Percentiles rank a stretch among this genome's conserved stretches.
These are phyloP conservation scores for Chouioia cunea DNA, from an alignment of 2,888 invertebrate species.

Conservation along the genomic window DNA sequence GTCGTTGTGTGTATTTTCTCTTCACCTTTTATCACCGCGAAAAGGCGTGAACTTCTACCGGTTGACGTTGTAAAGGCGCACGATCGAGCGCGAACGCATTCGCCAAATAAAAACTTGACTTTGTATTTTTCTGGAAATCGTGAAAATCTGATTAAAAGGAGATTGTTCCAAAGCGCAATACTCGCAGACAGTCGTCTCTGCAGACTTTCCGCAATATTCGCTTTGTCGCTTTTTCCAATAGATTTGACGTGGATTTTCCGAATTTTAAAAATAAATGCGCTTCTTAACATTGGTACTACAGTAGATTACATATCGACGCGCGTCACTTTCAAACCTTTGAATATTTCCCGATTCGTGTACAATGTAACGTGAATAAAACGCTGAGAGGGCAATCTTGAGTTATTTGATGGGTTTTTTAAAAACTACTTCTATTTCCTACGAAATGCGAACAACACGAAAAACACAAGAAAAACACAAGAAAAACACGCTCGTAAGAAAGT, in stretches of 20 bases:
- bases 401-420: neutral
- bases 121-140: neutral
- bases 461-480: conserved; percentile 32
- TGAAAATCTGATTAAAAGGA: neutral
- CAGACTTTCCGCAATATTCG: no score
- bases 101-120: conserved; percentile 4
- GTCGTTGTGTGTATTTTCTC: conserved; percentile 25
- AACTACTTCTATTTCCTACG: neutral
- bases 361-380: neutral
- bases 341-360: no score
- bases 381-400: neutral
- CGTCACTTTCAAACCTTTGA: no score
- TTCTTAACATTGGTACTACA: no score
- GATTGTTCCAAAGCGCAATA: no score
- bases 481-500: conserved; percentile 17
- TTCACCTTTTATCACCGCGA: neutral
- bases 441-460: neutral
- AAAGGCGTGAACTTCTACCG: neutral
- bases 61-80: conserved; percentile 23
- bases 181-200: no score
- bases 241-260: no score
- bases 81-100: conserved; percentile 4
- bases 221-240: no score
- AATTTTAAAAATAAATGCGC: no score
- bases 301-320: no score